Conservation (phyloP, 1,140 invertebrate genomes). For the Ips nitidus region DNA sequence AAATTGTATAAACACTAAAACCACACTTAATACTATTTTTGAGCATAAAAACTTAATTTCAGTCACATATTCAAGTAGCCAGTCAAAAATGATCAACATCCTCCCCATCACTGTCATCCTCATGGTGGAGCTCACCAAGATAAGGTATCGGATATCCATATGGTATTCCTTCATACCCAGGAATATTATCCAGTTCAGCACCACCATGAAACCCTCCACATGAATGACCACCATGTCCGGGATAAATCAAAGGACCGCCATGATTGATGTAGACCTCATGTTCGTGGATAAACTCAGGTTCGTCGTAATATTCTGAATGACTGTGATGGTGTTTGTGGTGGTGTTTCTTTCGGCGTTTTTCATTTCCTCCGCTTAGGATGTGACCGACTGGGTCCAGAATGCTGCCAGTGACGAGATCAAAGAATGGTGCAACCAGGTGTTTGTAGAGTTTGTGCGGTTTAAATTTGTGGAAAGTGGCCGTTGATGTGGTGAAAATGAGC, state of each 20-base stretch:
- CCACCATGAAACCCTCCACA: not conserved
- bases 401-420: constrained; percentile 10
- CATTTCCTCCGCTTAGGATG: not conserved
- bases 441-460: constrained; percentile 19
- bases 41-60: too few relatives aligned
- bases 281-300: not conserved
- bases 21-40: too few relatives aligned
- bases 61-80: too few relatives aligned
- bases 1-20: too few relatives aligned
- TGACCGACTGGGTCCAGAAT: constrained; percentile 16
- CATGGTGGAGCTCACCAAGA: too few relatives aligned
- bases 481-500: not conserved
- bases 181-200: not conserved
- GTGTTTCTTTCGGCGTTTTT: constrained; percentile 1
- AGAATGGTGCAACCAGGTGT: constrained; percentile 14
- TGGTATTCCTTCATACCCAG: too few relatives aligned
- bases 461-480: constrained; percentile 16
- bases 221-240: not conserved
- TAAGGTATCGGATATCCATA: too few relatives aligned
- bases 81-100: too few relatives aligned
- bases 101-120: too few relatives aligned
- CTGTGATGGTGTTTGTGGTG: not conserved
- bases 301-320: not conserved
- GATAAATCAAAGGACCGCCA: not conserved
- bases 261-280: not conserved